Evolutionary conservation across 2,888 invertebrate species (phyloP), one percentile per base, ranked within the genome.

Genomic region (Trachelus iudaicus): DNA sequence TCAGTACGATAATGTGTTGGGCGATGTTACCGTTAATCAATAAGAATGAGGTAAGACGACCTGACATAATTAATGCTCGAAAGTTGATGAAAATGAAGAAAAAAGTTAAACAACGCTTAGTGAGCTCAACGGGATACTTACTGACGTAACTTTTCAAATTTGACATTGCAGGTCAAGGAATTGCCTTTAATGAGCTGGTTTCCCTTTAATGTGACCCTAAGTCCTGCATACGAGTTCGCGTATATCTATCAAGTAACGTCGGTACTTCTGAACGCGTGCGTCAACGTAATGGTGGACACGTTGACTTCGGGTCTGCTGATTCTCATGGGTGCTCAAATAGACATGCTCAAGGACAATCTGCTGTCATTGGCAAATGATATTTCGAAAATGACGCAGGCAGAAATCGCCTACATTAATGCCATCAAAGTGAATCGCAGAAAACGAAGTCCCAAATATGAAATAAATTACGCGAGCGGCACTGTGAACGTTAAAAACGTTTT

Each of bases 221-320:
- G 92, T 0, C 93, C 93, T 11, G 84, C 83, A 15, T 92, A 91
- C 85, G 92, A 92, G 85, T 78, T 92, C 35, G 92, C 92, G 1
- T 93, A 92, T 84, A 79, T 89, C 1, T 93, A 94, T 83, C 93
- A 94, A 85, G 90, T 92, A 1, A 83, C 90, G 0, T 92, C 92
- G 0, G 89, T 93, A 13, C 87, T 90, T 68, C 84, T 93, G 33
- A 92, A 93, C 0, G 94, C 93, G 0, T 89, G 89, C 77, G 90
- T 93, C 77, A 94, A 94, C 86, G 92, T 94, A 1, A 91, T 91
- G 80, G 92, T 93, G 80, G 94, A 94, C 79, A 92, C 92, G 0
- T 84, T 93, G 79, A 92, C 92, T 69, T 91, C 92, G 1, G 88
- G 92, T 0, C 87, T 94, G 73, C 91, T 93, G 78, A 92, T 92